Evolutionary conservation across 1,140 invertebrate species (phyloP), one percentile per base, ranked within the genome.

Genomic region (Calephelis virginiensis): DNA sequence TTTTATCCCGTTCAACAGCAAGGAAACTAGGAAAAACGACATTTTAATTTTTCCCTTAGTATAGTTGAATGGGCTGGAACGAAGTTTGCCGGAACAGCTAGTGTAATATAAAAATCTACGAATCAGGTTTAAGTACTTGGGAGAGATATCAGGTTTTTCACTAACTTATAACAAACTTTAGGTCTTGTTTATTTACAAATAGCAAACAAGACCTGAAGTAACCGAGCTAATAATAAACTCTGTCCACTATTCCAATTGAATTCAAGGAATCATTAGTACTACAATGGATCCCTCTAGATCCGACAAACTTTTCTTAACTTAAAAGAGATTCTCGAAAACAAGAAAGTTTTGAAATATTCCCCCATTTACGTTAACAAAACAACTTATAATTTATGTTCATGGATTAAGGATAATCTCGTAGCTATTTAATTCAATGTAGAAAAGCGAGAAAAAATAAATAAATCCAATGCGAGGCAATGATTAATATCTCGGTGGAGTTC

Each of bases 391-490:
- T 59, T 59, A 59, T 38, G 56, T 59, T 37, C 37, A 13, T 59
- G 56, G 37, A 59, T 59, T 59, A 59, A 59, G 12, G 56, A 40
- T 64, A 59, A 59, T 59, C 56, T 59, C 12, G 56, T 37, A 59
- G 37, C 64, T 63, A 70, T 75, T 73, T 73, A 77, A 80, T 77
- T 81, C 70, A 78, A 78, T 80, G 69, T 75, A 66, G 73, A 72
- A 59, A 61, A 64, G 56, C 64, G 72, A 67, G 62, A 73, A 73
- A 69, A 78, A 77, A 71, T 75, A 73, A 82, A 82, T 76, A 80
- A 80, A 81, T 82, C 74, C 71, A 66, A 78, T 74, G 63, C 64
- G 68, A 77, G 60, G 61, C 69, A 61, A 75, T 83, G 77, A 81
- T 80, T 83, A 77, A 81, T 83, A 83, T 78, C 71, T 72, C 48